Base-by-base conservation (phyloP, 2,888 invertebrate genomes). In the Erebia aethiops region DNA sequence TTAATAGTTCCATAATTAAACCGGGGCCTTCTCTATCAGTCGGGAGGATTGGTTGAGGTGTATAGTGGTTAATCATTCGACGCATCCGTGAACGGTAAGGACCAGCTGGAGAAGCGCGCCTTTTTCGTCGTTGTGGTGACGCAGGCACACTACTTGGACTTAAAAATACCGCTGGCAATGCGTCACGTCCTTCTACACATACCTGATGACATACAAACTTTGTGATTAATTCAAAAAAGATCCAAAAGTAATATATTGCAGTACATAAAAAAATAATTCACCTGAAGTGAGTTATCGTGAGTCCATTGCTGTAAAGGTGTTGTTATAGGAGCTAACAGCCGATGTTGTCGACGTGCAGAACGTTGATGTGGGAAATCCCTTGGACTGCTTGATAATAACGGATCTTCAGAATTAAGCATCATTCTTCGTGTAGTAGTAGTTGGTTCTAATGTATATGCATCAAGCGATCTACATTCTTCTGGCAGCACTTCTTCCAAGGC, bases 31-130 rank as follows among this genome's bases (percentile, higher is more conserved):
- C 95, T 75, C 99, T 95, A 72, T 98, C 96, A 0, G 99, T 99
- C 83, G 98, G 98, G 69, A 99, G 92, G 82, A 99, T 97, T 0
- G 99, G 99, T 43, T 98, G 97, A 14, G 99, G 99, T 0, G 99
- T 99, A 88, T 97, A 99, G 73, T 95, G 95, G 7, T 84, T 86
- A 75, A 84, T 87, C 71, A 85, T 88, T 80, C 86, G 94, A 64
- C 90, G 92, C 89, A 90, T 95, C 72, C 88, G 94, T 74, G 92
- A 89, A 18, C 90, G 86, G 76, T 87, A 87, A 0, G 92, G 92
- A 67, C 96, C 96, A 21, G 95, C 94, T 70, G 95, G 94, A 26
- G 95, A 95, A 75, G 95, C 94, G 78, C 96, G 95, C 51, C 96
- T 92, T 76, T 95, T 95, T 77, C 95, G 93, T 74, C 95, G 93